A percentile compares a stretch with the other conserved stretches of the same genome.
Conservation (phyloP, 2,113 vertebrate genomes). For the Ginglymostoma cirratum region DNA sequence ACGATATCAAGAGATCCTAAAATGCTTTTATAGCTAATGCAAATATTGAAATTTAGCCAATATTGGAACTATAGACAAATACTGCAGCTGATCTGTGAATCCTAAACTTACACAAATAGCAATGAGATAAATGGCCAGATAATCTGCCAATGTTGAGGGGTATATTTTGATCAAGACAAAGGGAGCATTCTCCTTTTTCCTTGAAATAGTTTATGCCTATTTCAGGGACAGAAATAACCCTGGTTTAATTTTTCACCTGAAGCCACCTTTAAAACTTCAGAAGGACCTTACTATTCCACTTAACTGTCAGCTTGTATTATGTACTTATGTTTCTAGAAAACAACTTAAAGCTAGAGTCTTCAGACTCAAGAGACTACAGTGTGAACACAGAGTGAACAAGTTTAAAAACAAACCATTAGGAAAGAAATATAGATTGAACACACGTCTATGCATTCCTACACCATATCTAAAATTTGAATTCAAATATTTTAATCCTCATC, state of each 20-base stretch:
- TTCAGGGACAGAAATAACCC: not conserved
- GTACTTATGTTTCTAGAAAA: not conserved
- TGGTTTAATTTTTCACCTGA: not conserved
- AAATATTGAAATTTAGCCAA: not conserved
- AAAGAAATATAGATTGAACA: not conserved
- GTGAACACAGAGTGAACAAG: not conserved
- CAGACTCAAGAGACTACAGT: not conserved
- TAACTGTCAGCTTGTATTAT: not conserved
- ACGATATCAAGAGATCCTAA: not conserved
- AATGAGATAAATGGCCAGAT: not conserved
- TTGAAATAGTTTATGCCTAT: not conserved
- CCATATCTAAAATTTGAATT: not conserved
- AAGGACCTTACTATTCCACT: not conserved
- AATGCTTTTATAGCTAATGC: not conserved
- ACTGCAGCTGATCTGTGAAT: not conserved
- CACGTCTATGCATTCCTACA: not conserved
- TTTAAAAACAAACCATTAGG: not conserved
- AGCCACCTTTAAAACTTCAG: not conserved
- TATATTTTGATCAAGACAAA: not conserved
- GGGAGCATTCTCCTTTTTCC: not conserved
- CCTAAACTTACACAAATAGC: not conserved
- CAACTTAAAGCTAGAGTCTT: not conserved
- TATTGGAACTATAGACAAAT: not conserved
- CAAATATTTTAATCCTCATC: not conserved
- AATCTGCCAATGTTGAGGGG: not conserved